Conservation (phyloP, 2,888 invertebrate genomes). For the Hymenopus coronatus region DNA sequence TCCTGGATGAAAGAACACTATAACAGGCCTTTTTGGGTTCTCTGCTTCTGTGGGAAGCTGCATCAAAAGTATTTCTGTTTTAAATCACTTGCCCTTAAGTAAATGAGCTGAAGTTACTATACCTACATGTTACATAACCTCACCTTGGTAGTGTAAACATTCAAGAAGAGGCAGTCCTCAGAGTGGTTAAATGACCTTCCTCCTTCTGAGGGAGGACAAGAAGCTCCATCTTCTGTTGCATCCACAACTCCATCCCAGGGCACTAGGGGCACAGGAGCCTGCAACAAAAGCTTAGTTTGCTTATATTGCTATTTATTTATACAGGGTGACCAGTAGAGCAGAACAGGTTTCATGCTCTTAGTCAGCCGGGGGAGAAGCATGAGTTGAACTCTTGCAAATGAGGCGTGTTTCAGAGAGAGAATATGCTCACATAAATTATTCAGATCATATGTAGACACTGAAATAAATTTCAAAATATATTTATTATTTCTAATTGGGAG, state of each 20-base stretch:
- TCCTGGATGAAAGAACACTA: conserved; percentile 67
- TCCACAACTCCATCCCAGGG: conserved; percentile 53
- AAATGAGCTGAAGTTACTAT: too few relatives aligned
- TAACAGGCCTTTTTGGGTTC: conserved; percentile 52
- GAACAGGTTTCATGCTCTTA: too few relatives aligned
- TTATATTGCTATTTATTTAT: too few relatives aligned
- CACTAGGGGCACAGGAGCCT: conserved; percentile 53
- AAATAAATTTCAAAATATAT: too few relatives aligned
- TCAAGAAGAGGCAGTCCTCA: conserved; percentile 28
- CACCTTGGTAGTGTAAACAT: conserved; percentile 26
- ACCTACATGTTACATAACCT: neutral
- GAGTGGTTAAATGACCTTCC: neutral
- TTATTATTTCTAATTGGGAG: too few relatives aligned
- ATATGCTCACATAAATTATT: too few relatives aligned
- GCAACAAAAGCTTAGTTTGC: neutral
- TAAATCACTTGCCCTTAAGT: neutral
- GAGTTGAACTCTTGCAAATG: too few relatives aligned
- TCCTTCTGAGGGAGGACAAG: conserved; percentile 51
- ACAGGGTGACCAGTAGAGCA: too few relatives aligned
- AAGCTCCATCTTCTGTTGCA: conserved; percentile 57
- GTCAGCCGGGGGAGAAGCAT: too few relatives aligned
- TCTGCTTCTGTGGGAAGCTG: neutral
- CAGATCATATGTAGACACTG: too few relatives aligned
- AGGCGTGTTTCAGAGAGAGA: too few relatives aligned
- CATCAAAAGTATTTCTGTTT: neutral